Conservation (phyloP, 2,888 invertebrate genomes). For the Amphiduros pacificus region DNA sequence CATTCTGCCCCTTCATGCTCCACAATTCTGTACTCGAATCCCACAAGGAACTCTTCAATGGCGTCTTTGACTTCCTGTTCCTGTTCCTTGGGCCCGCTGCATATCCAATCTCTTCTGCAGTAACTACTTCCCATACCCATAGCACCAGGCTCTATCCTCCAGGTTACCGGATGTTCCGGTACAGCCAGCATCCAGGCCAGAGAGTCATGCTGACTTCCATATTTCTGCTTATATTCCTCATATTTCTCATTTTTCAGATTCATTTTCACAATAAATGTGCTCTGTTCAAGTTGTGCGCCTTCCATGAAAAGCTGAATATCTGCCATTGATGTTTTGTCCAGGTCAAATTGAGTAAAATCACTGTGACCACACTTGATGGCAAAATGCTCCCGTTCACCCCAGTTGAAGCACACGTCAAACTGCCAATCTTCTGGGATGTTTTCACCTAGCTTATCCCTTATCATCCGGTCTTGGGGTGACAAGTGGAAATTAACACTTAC, state of each 20-base stretch:
- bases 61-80: not conserved
- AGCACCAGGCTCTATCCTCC: not conserved
- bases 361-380: not conserved
- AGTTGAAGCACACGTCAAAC: not conserved
- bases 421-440: not conserved
- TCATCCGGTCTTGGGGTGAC: not conserved
- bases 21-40: not conserved
- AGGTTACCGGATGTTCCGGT: not conserved
- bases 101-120: not conserved
- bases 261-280: not conserved
- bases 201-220: not conserved
- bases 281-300: not conserved
- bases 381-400: not conserved
- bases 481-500: not conserved
- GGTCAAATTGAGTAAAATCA: not conserved
- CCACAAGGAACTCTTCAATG: not conserved
- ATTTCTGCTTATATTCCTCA: not conserved
- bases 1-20: no score
- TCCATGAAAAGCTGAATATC: not conserved
- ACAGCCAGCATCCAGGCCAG: not conserved
- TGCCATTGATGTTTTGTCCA: not conserved
- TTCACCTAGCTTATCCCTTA: not conserved
- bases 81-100: not conserved
- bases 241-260: not conserved
- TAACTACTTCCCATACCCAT: not conserved